Conservation (phyloP, 2,113 vertebrate species). For the Ictidomys tridecemlineatus region DNA sequence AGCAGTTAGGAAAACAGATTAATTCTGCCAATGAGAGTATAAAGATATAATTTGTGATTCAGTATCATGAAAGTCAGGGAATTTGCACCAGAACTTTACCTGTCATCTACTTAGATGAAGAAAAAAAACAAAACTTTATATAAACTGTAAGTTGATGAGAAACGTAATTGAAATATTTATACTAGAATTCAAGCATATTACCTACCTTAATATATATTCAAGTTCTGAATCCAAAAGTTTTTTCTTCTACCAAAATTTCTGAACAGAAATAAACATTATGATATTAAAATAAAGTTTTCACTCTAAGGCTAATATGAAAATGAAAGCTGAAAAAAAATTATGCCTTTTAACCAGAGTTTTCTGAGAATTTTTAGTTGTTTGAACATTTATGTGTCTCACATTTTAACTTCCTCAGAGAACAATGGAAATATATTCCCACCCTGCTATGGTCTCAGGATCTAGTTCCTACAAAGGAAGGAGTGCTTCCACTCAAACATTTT, state of each 20-base stretch:
- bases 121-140: neutral
- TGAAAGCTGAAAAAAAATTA: neutral
- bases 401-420: conserved; percentile 71
- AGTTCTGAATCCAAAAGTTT: neutral
- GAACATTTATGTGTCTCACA: conserved; percentile 28
- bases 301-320: conserved; percentile 27
- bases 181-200: conserved; percentile 38
- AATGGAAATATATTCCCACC: conserved; percentile 30
- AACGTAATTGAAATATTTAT: neutral
- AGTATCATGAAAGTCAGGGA: conserved; percentile 24
- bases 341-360: conserved; percentile 54
- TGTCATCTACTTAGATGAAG: neutral
- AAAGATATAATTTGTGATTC: neutral
- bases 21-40: conserved; percentile 12
- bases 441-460: neutral
- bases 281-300: conserved; percentile 44
- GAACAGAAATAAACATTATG: conserved; percentile 42
- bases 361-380: conserved; percentile 28
- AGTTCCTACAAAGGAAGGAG: conserved; percentile 19
- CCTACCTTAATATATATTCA: neutral
- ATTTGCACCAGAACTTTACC: conserved; percentile 21
- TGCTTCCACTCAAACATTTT: neutral
- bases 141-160: neutral
- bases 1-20: neutral
- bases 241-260: conserved; percentile 17